These are phyloP conservation scores for Magallana nippona DNA, from an alignment of 2,888 invertebrate species.

Conservation along the genomic window DNA sequence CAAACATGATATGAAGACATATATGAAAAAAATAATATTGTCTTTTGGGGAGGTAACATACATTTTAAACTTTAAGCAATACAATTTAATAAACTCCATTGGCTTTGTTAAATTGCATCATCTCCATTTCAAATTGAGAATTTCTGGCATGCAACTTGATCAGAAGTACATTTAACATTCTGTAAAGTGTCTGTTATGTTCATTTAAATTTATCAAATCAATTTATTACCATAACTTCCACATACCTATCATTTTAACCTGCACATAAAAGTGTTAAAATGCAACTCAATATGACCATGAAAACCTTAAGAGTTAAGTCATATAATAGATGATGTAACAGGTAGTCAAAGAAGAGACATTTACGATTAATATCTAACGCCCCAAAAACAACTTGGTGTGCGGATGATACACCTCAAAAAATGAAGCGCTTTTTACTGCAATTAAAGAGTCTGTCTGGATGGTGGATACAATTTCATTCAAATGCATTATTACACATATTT, in stretches of 20 bases:
- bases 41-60: not conserved
- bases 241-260: not conserved
- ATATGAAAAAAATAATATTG: not conserved
- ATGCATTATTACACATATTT: not conserved
- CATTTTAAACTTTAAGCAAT: not conserved
- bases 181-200: not conserved
- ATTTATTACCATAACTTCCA: not conserved
- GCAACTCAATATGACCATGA: no score
- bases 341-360: no score
- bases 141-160: not conserved
- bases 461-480: constrained; percentile 6
- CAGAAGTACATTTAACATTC: not conserved
- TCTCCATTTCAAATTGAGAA: not conserved
- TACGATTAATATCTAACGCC: no score
- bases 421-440: not conserved
- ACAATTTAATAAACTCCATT: not conserved
- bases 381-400: no score
- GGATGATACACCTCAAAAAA: no score
- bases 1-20: not conserved
- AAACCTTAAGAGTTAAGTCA: no score
- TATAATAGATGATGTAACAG: no score
- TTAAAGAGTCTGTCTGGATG: not conserved
- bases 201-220: constrained; percentile 13
- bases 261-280: no score
- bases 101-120: not conserved